A percentile compares a stretch with the other conserved stretches of the same genome.
These are phyloP conservation scores for Serilophus lunatus DNA, from an alignment of 2,113 vertebrate genomes.

Conservation along the genomic window DNA sequence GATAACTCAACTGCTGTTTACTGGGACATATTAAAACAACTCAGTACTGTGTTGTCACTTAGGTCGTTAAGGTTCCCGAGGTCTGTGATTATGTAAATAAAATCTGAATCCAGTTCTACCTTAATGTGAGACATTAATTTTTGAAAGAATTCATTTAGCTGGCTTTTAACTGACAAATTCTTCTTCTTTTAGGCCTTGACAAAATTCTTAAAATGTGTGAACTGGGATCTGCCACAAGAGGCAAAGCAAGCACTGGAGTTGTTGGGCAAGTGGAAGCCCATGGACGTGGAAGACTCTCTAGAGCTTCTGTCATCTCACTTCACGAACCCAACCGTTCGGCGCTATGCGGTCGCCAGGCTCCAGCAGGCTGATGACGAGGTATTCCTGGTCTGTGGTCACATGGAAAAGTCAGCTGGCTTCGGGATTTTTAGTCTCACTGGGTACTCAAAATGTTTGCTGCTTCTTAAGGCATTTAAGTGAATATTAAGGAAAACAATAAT, in stretches of 20 bases:
- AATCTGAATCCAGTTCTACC: not conserved
- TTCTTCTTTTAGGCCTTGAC: slow-evolving; percentile 84
- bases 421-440: not conserved
- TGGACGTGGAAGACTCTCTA: slow-evolving; percentile 98
- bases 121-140: not conserved
- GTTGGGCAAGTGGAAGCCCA: slow-evolving; percentile 94
- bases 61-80: not conserved
- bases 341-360: slow-evolving; percentile 91
- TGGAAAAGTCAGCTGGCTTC: not conserved
- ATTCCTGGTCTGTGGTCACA: not conserved
- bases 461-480: not conserved
- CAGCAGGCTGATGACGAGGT: slow-evolving; percentile 98
- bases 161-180: not conserved
- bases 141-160: not conserved
- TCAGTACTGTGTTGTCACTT: not conserved
- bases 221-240: slow-evolving; percentile 95
- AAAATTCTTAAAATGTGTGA: slow-evolving; percentile 98
- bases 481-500: not conserved
- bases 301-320: slow-evolving; percentile 95
- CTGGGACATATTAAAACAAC: not conserved
- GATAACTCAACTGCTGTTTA: not conserved
- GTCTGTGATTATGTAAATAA: not conserved
- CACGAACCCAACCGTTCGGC: slow-evolving; percentile 89
- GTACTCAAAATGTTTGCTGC: not conserved
- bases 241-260: slow-evolving; percentile 96